These are phyloP conservation scores for Oryzias sinensis DNA, from an alignment of 2,797 vertebrate species.

Conservation along the genomic window DNA sequence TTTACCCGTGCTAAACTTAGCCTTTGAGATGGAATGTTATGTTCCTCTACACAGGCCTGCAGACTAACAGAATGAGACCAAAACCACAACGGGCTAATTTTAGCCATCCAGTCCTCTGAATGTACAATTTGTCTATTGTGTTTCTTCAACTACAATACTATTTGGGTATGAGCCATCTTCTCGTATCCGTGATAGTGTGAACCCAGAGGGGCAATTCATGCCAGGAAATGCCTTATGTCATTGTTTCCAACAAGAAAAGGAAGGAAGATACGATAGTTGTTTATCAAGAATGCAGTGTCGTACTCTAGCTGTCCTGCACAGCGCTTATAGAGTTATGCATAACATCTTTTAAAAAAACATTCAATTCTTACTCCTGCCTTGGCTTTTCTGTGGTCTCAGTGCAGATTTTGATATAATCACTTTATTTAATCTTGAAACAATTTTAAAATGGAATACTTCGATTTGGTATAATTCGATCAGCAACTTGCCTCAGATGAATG, in stretches of 20 bases:
- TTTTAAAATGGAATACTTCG: too few species aligned
- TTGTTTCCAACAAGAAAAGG: slow-evolving; percentile 24
- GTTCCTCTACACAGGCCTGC: not conserved
- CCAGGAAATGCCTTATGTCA: slow-evolving; percentile 49
- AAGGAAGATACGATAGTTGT: slow-evolving; percentile 35
- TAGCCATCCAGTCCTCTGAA: not conserved
- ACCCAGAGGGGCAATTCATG: not conserved
- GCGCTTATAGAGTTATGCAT: slow-evolving; percentile 23
- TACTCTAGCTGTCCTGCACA: slow-evolving; percentile 16
- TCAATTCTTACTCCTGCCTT: slow-evolving; percentile 24
- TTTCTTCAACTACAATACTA: slow-evolving; percentile 1
- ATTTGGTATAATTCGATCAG: too few species aligned
- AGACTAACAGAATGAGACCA: slow-evolving; percentile 31
- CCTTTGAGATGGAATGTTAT: slow-evolving; percentile 16
- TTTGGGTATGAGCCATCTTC: slow-evolving; percentile 6
- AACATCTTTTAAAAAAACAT: slow-evolving; percentile 24
- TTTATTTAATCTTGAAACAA: too few species aligned
- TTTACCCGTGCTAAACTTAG: slow-evolving; percentile 50
- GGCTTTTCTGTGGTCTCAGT: slow-evolving; percentile 13
- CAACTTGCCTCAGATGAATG: too few species aligned
- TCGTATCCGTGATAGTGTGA: slow-evolving; percentile 30
- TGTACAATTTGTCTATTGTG: not conserved
- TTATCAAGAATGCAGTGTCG: slow-evolving; percentile 40
- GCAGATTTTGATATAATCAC: not conserved
- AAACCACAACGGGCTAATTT: slow-evolving; percentile 16